phyloP scores from a whole-genome alignment of 1,140 invertebrate genomes.

The Battus philenor region DNA sequence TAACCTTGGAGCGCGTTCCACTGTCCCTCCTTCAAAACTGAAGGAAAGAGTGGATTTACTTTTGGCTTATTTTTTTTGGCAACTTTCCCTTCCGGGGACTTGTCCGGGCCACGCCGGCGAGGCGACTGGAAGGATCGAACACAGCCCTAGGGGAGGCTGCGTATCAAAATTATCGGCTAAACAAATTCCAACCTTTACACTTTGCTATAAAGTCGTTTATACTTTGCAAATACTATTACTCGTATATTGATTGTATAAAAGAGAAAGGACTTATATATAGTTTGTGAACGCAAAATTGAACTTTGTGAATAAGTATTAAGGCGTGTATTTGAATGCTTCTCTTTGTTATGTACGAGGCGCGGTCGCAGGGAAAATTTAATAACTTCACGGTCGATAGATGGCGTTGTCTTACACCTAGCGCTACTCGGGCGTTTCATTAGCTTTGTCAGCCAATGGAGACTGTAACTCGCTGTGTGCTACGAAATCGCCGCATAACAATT shows the following conservation, averaged over 20 bases:
- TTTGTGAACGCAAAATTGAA: constrained; percentile 20
- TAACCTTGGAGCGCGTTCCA: constrained; percentile 32
- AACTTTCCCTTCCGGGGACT: constrained; percentile 36
- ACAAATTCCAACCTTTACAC: constrained; percentile 25
- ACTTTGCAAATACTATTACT: constrained; percentile 15
- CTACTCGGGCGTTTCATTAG: constrained; percentile 46
- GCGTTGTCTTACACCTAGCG: constrained; percentile 47
- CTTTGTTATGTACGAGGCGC: constrained; percentile 48
- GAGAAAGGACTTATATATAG: constrained; percentile 21
- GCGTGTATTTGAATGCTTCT: constrained; percentile 22
- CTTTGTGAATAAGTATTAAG: constrained; percentile 22
- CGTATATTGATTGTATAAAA: constrained; percentile 34
- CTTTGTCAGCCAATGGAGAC: constrained; percentile 34
- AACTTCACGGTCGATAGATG: constrained; percentile 46
- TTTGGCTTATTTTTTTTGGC: constrained; percentile 32
- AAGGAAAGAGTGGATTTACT: constrained; percentile 63
- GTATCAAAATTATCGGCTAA: constrained; percentile 36
- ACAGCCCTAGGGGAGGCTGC: constrained; percentile 67
- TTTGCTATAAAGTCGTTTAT: constrained; percentile 33
- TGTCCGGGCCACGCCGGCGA: constrained; percentile 61
- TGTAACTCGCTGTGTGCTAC: background rate
- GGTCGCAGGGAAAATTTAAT: constrained; percentile 40
- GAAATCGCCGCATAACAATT: background rate
- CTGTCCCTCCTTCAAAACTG: constrained; percentile 48
- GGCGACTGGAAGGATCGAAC: constrained; percentile 69